phyloP scores from a whole-genome alignment of 2,113 vertebrate genomes.

The Microtus oregoni region DNA sequence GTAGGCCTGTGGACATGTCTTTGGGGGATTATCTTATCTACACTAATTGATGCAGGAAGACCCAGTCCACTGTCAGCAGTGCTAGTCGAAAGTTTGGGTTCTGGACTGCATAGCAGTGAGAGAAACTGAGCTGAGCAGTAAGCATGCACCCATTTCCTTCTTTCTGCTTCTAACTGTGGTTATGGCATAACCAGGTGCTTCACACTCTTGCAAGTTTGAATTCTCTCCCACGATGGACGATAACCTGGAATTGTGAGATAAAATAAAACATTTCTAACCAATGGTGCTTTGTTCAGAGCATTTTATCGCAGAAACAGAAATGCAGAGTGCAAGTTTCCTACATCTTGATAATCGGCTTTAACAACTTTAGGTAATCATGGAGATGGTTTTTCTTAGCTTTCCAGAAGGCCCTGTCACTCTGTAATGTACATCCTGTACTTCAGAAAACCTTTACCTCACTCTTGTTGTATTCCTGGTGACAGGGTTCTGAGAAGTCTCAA shows the following conservation, averaged over 20 bases:
- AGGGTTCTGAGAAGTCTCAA: neutral
- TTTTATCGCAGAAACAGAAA: neutral
- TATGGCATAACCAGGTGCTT: neutral
- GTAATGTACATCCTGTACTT: neutral
- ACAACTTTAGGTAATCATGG: neutral
- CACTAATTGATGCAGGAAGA: neutral
- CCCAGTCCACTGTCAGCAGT: neutral
- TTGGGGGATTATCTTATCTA: neutral
- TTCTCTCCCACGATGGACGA: neutral
- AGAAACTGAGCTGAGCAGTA: neutral
- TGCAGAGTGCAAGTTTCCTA: neutral
- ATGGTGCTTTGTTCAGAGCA: neutral
- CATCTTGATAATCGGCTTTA: neutral
- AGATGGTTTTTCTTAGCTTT: neutral
- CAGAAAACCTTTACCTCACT: neutral
- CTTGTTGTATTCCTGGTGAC: neutral
- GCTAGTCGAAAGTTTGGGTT: accelerated
- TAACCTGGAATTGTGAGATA: neutral
- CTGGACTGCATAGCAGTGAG: neutral
- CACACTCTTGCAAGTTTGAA: neutral
- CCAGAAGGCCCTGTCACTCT: neutral
- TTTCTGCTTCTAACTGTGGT: neutral
- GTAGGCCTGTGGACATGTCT: neutral
- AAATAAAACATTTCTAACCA: neutral
- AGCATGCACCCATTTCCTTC: too few species aligned